phyloP scores from a whole-genome alignment of 2,888 invertebrate species.

The Stegana nigrithorax region DNA sequence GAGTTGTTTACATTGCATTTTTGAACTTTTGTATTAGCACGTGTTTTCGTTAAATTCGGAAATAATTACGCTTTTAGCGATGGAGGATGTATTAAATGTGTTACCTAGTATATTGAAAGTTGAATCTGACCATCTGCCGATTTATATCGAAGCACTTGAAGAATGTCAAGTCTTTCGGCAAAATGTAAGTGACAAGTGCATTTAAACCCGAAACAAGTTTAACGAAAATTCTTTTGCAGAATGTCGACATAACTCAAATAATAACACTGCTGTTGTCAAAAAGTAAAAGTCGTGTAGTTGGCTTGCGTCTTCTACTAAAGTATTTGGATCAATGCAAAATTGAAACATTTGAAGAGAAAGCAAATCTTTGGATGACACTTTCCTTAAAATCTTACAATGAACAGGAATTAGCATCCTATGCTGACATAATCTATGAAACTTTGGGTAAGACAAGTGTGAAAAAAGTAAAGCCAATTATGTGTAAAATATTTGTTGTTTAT shows the following conservation, averaged over 20 bases:
- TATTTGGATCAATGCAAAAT: background rate
- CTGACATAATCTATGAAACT: background rate
- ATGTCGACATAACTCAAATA: background rate
- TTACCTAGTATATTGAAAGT: background rate
- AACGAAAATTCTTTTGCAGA: background rate
- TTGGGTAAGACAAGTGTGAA: background rate
- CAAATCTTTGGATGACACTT: background rate
- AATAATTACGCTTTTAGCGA: too few species aligned
- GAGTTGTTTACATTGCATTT: too few species aligned
- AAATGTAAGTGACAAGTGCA: background rate
- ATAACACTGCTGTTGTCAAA: background rate
- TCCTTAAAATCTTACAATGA: background rate
- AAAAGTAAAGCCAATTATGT: background rate
- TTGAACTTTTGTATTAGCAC: too few species aligned
- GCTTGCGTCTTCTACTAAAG: background rate
- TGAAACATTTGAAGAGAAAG: background rate
- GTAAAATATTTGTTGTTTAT: background rate
- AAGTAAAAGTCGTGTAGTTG: background rate
- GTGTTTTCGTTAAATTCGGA: too few species aligned
- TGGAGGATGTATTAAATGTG: background rate
- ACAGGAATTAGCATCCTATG: too few species aligned
- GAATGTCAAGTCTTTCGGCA: background rate
- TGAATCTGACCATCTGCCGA: background rate
- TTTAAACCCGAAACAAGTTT: background rate
- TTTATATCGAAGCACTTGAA: background rate